These are phyloP conservation scores for Anthoscopus minutus DNA, from an alignment of 2,113 vertebrate species.

Conservation along the genomic window DNA sequence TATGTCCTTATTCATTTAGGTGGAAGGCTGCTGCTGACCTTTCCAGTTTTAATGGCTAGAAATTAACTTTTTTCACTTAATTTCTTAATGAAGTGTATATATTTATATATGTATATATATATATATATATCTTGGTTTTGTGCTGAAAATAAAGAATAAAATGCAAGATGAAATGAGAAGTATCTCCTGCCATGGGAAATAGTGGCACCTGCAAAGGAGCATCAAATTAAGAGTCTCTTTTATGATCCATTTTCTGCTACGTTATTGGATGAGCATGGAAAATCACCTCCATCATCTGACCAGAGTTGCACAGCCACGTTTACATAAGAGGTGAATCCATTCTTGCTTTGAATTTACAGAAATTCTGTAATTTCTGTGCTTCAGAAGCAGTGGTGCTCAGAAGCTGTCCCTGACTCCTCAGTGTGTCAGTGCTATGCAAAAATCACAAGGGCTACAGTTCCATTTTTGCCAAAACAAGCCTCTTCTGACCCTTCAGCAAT, in stretches of 20 bases:
- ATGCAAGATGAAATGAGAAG: not conserved
- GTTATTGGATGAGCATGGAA: accelerated
- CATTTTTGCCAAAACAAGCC: not conserved
- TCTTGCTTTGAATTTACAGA: not conserved
- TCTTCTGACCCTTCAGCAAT: not conserved
- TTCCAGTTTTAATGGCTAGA: not conserved
- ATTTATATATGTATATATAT: no score
- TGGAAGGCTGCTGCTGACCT: not conserved
- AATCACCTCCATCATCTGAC: not conserved
- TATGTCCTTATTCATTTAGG: not conserved
- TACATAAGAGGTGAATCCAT: not conserved
- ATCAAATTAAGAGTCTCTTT: not conserved
- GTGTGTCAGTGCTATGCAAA: not conserved
- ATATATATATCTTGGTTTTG: not conserved
- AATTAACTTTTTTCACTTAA: not conserved
- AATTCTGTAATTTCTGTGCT: not conserved
- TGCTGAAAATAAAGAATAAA: not conserved
- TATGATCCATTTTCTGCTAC: not conserved
- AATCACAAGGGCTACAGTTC: not conserved
- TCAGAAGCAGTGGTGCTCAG: not conserved
- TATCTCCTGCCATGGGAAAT: not conserved
- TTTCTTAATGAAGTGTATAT: not conserved
- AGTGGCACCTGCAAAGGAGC: not conserved
- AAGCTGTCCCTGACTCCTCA: not conserved
- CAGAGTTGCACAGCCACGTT: not conserved